phyloP scores from a whole-genome alignment of 2,113 vertebrate species.

The Hypocryptadius cinnamomeus region DNA sequence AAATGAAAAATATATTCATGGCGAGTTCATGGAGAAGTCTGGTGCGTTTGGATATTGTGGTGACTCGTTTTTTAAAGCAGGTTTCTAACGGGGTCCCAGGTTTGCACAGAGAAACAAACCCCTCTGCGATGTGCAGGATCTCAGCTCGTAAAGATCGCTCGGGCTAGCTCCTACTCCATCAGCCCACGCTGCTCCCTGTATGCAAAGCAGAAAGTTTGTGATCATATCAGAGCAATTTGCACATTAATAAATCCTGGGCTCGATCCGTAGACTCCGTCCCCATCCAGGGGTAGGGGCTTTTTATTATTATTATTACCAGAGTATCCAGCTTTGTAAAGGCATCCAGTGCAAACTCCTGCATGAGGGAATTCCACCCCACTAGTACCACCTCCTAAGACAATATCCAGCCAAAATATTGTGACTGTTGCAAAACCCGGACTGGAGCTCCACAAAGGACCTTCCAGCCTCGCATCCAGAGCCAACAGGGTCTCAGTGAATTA shows the following conservation, averaged over 20 bases:
- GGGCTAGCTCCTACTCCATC: conserved; percentile 37
- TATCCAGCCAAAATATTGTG: conserved; percentile 68
- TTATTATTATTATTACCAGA: conserved; percentile 47
- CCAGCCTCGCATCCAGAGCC: conserved; percentile 21
- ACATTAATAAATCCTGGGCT: conserved; percentile 32
- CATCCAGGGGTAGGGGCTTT: conserved; percentile 7
- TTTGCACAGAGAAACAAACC: conserved; percentile 3
- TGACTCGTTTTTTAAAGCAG: neutral
- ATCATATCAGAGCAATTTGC: conserved; percentile 53
- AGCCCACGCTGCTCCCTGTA: conserved; percentile 59
- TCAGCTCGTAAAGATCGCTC: conserved; percentile 37
- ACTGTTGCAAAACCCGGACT: conserved; percentile 69
- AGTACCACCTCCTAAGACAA: conserved; percentile 68
- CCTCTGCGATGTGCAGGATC: conserved; percentile 47
- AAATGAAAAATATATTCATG: conserved; percentile 10
- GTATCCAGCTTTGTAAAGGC: conserved; percentile 59
- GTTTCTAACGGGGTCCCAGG: neutral
- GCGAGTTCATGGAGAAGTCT: conserved; percentile 33
- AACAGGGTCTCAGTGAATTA: conserved; percentile 23
- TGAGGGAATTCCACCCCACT: conserved; percentile 66
- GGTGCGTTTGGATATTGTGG: neutral
- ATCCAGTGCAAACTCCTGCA: conserved; percentile 62
- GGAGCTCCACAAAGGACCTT: conserved; percentile 60
- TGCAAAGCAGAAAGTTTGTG: conserved; percentile 55
- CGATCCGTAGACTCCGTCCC: conserved; percentile 16